Evolutionary conservation across 1,140 invertebrate genomes (phyloP).

Genomic region (Trialeurodes vaporariorum): DNA sequence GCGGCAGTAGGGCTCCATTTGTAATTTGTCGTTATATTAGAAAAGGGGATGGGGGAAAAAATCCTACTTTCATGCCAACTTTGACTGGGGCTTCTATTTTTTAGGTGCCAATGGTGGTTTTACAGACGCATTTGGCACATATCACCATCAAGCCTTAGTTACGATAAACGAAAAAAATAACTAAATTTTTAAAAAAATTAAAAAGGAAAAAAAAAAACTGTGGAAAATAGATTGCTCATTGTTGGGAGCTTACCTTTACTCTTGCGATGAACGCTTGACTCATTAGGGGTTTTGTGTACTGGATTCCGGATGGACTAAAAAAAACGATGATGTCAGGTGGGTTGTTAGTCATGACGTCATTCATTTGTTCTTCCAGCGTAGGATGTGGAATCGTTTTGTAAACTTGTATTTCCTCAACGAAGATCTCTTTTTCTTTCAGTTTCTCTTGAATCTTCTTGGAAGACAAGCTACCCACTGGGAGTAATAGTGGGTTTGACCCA

Average conservation of each 20-base stretch:
- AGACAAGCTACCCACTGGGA: not conserved
- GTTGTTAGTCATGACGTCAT: not conserved
- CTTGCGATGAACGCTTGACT: not conserved
- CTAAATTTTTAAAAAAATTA: too few species aligned
- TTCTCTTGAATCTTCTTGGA: not conserved
- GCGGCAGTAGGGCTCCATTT: too few species aligned
- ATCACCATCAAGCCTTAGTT: too few species aligned
- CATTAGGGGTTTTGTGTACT: not conserved
- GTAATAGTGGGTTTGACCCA: not conserved
- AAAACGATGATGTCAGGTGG: not conserved
- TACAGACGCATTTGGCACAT: too few species aligned
- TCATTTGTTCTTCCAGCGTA: not conserved
- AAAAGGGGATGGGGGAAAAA: too few species aligned
- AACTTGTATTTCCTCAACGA: not conserved
- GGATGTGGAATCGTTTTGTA: not conserved
- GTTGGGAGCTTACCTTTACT: not conserved
- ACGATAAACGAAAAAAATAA: too few species aligned
- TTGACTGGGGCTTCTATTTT: too few species aligned
- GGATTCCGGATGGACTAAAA: not conserved
- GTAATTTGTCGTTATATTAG: too few species aligned
- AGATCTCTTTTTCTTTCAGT: not conserved
- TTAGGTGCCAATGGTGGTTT: too few species aligned
- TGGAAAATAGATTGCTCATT: too few species aligned
- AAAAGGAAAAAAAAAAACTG: too few species aligned
- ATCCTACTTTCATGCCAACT: too few species aligned